Evolutionary conservation across 30 jellyfish, hydroid and myxozoan genomes (phyloP), one percentile per base, ranked within the genome.

Genomic region (Catostylus mosaicus): DNA sequence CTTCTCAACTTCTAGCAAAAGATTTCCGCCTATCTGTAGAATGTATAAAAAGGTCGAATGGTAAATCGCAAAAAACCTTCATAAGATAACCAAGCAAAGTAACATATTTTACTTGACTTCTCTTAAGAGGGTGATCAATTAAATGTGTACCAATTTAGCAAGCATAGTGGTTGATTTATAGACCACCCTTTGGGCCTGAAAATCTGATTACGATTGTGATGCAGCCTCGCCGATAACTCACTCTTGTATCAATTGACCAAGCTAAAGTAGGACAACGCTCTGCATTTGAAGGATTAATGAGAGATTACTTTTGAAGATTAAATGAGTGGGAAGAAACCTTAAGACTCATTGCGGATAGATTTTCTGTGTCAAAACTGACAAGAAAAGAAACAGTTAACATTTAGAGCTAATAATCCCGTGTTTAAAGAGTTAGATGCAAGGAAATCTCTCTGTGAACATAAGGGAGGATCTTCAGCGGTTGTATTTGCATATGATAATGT

Each of bases 301-400:
- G 40, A 59, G 71, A 59, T 59, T 68, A 66, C 35, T 24, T 12
- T 24, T 7, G 34, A 11, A 68, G 80, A 68, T 33, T 68, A 68
- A 27, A 33, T 12, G 59, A 43, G 56, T 68, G 80, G 80, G 37
- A 68, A 11, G 64, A 68, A 68, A 6, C 38, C 45, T 1, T 27
- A 68, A 11, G 37, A 20, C 19, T 4, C 33, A 24, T 33, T 11
- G 65, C 65, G 61, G 34, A 68, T 27, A 46, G 80, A 68, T 68
- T 68, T 43, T 27, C 18, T 22, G 9, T 50, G 85, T 51, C 85
- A 48, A 37, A 46, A 24, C 34, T 38, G 45, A 30, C 75, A 19
- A 51, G 85, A 74, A 46, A 57, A 31, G 85, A 73, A 73, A 51
- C 85, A 73, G 73, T 51, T n/a, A 51, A 50, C 54, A 32, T 24